A percentile compares a stretch with the other conserved stretches of the same genome.
Conservation (phyloP, 92 coral and sea anemone species). For the Porites divaricata region DNA sequence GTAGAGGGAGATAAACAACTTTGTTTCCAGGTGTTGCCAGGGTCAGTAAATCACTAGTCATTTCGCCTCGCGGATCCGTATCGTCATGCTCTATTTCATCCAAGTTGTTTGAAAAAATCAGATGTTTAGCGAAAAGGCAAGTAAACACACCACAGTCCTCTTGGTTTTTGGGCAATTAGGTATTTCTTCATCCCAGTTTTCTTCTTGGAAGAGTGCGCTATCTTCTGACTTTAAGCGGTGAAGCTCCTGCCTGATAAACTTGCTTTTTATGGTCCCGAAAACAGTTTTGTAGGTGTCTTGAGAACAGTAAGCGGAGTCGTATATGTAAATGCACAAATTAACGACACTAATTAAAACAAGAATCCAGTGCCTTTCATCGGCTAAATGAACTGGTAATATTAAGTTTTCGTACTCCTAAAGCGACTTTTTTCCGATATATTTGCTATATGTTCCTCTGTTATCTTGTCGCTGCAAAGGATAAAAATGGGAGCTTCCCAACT, state of each 20-base stretch:
- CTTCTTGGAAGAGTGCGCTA: slow-evolving; percentile 18
- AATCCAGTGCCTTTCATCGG: slow-evolving; percentile 26
- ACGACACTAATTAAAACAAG: slow-evolving; percentile 33
- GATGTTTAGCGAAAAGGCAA: slow-evolving; percentile 21
- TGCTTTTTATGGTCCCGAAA: slow-evolving; percentile 21
- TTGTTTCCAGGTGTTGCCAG: slow-evolving; percentile 1
- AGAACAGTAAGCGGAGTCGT: slow-evolving; percentile 15
- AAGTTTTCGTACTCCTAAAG: slow-evolving; percentile 34
- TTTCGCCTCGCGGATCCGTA: slow-evolving; percentile 11
- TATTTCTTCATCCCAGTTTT: slow-evolving; percentile 22
- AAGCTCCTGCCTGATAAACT: slow-evolving; percentile 11
- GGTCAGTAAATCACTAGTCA: slow-evolving; percentile 6
- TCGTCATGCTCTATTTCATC: neutral
- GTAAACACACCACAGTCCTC: slow-evolving; percentile 38
- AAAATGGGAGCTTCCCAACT: slow-evolving; percentile 16
- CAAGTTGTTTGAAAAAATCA: neutral
- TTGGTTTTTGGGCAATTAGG: slow-evolving; percentile 26
- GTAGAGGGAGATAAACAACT: neutral
- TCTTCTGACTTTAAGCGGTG: neutral
- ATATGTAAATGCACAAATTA: slow-evolving; percentile 23
- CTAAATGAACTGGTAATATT: slow-evolving; percentile 28
- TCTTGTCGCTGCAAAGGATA: slow-evolving; percentile 20
- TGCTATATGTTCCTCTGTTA: neutral
- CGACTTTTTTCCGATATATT: slow-evolving; percentile 8
- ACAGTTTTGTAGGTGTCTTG: neutral